These are phyloP conservation scores for Epinephelus awoara DNA, from an alignment of 2,797 vertebrate genomes.

Conservation along the genomic window DNA sequence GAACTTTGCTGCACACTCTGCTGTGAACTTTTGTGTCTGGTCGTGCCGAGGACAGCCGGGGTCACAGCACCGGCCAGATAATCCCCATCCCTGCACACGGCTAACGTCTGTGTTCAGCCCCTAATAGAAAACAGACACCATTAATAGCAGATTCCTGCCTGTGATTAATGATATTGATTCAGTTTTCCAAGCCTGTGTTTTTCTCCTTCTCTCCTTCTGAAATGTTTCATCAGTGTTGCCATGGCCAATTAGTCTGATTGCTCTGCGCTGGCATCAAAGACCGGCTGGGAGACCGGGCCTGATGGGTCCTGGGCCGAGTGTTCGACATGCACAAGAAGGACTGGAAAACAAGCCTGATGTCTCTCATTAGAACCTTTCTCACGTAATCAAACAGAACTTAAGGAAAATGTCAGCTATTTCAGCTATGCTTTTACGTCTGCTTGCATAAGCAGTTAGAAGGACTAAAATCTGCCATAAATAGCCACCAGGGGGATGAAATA, in stretches of 20 bases:
- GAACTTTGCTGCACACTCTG: conserved; percentile 41
- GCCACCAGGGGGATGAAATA: conserved; percentile 29
- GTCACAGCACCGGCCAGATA: conserved; percentile 65
- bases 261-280: conserved; percentile 86
- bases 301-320: conserved; percentile 73
- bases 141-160: conserved; percentile 84
- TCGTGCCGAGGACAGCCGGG: conserved; percentile 71
- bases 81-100: conserved; percentile 58
- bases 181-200: conserved; percentile 85
- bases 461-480: conserved; percentile 58
- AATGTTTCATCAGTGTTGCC: conserved; percentile 87
- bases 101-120: conserved; percentile 70
- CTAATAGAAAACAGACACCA: conserved; percentile 87
- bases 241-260: conserved; percentile 89
- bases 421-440: conserved; percentile 76
- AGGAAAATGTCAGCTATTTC: conserved; percentile 82
- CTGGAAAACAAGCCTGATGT: conserved; percentile 82
- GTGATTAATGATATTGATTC: conserved; percentile 90
- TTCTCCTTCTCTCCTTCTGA: conserved; percentile 76
- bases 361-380: conserved; percentile 79
- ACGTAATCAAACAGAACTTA: conserved; percentile 81
- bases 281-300: conserved; percentile 64
- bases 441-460: conserved; percentile 71
- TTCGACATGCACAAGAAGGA: conserved; percentile 64
- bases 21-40: conserved; percentile 69